Evolutionary conservation across 2,888 invertebrate species (phyloP), one percentile per base, ranked within the genome.

Genomic region (Latheticus oryzae): DNA sequence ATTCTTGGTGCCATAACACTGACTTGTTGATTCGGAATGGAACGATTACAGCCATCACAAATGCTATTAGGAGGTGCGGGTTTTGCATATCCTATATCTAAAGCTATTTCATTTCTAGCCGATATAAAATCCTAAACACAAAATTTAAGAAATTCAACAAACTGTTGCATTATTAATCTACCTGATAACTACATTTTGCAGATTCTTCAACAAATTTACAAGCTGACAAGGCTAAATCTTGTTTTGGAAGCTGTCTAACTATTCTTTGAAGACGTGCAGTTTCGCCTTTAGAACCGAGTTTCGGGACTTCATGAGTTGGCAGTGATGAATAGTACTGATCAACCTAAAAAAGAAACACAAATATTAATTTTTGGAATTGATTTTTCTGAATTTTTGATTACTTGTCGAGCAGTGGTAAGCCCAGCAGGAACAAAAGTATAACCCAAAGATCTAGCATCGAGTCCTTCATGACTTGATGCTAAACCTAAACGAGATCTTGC

Each of bases 301-400:
- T 76, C 23, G 79, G 79, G 61, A 82, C 78, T 84, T 93, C 85
- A 73, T 92, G 90, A 37, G 88, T 86, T 57, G 93, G 93, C 73
- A 97, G 83, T 76, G 92, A 88, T 58, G 91, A 86, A 85, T 97
- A 97, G 80, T 93, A 98, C 65, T 95, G 89, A 74, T 95, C 95
- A 60, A 94, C 88, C 95, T 95, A 82, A 12, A 12, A 28, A 2
- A 28, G 30, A 9, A 28, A 9, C 12, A 28, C 9, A 19, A 16
- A 19, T 19, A 35, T 11, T 13, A 45, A 37, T 21, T n/a, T n/a
- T 19, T 1, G 13, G 5, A 16, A 9, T 45, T 30, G 2, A 24
- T 21, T 5, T 32, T 38, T 30, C 15, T n/a, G 21, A 38, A 30
- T 24, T 38, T 38, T 7, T 40, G 5, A 38, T 65, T 67, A 78